Evolutionary conservation across 2,888 invertebrate genomes (phyloP).

Genomic region (Piscicola geometra): DNA sequence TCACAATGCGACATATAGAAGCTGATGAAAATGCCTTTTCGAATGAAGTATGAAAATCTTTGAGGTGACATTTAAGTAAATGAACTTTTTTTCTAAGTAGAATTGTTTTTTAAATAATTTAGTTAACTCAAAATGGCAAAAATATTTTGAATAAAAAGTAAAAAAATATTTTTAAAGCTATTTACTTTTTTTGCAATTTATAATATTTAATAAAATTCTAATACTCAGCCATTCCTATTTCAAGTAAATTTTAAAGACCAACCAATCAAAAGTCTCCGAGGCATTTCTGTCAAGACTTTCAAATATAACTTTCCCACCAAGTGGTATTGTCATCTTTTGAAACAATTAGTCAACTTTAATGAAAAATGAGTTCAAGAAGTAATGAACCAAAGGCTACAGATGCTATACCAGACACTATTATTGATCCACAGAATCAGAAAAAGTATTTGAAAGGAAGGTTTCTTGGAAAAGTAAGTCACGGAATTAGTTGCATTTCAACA

Average conservation of each 20-base stretch:
- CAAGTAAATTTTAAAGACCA: background rate
- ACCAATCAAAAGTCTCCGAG: conserved; percentile 8
- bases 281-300: background rate
- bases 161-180: background rate
- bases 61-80: too few relatives aligned
- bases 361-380: conserved; percentile 12
- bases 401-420: conserved; percentile 66
- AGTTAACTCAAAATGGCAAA: background rate
- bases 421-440: conserved; percentile 69
- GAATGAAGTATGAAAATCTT: too few relatives aligned
- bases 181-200: background rate
- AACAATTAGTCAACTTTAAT: background rate
- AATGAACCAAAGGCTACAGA: conserved; percentile 14
- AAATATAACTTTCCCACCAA: background rate
- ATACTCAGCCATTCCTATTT: background rate
- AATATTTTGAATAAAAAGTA: background rate
- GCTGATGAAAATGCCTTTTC: too few relatives aligned
- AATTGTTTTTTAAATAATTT: background rate
- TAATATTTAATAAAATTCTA: background rate
- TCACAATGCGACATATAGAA: too few relatives aligned
- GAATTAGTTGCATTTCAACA: too few relatives aligned
- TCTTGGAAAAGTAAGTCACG: conserved; percentile 58
- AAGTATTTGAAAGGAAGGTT: conserved; percentile 69
- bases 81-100: too few relatives aligned
- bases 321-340: background rate